Conservation (phyloP, 2,797 vertebrate genomes). For the Ispidina picta region DNA sequence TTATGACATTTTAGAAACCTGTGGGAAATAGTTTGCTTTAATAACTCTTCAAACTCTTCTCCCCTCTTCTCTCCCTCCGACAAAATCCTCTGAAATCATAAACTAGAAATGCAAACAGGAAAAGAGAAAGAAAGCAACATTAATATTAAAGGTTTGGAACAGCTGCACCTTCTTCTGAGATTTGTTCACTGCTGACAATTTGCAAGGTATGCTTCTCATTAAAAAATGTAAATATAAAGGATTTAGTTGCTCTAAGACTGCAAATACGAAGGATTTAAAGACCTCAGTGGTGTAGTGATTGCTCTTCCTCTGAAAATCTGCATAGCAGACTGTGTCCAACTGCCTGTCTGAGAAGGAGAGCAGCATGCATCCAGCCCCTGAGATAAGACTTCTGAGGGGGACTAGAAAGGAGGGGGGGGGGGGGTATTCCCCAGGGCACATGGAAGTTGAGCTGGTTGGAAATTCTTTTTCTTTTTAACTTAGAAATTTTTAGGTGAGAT, state of each 20-base stretch:
- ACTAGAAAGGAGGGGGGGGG: background rate
- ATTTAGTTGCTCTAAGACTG: conserved; percentile 8
- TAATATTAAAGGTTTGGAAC: background rate
- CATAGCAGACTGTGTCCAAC: background rate
- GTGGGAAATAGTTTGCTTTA: background rate
- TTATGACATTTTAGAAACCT: conserved; percentile 24
- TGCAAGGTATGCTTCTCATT: background rate
- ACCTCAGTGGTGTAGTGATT: background rate
- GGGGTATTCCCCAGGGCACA: background rate
- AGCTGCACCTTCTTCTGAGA: background rate
- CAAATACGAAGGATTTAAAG: conserved; percentile 5
- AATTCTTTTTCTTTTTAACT: background rate
- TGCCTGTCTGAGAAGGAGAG: background rate
- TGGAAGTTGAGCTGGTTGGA: background rate
- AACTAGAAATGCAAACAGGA: background rate
- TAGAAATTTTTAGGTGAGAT: background rate
- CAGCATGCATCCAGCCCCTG: background rate
- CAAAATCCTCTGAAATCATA: background rate
- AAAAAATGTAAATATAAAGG: conserved; percentile 35
- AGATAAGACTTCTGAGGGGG: background rate
- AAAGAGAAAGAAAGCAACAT: conserved; percentile 7
- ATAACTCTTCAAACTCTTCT: background rate
- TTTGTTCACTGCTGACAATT: background rate
- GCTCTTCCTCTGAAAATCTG: conserved; percentile 1
- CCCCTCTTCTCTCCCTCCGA: background rate